Base-by-base conservation (phyloP, 2,797 vertebrate species). In the Atherinosoma microstoma region DNA sequence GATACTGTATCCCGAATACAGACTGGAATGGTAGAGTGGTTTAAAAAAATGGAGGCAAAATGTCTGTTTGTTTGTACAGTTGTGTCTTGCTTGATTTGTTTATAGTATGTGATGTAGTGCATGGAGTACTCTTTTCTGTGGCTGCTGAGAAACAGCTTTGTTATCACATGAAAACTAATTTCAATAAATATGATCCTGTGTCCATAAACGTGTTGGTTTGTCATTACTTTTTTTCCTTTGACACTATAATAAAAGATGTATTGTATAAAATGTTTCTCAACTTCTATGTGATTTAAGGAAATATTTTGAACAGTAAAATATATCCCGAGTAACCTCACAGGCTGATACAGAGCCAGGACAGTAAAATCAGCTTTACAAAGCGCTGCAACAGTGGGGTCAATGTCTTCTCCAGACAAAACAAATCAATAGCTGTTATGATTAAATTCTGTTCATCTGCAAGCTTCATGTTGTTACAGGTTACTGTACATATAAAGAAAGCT, bases 181-280 rank as follows among this genome's bases (percentile, higher is more conserved):
- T 90, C 84, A 95, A 94, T 95, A 95, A 95, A 95, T 85, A 88
- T 84, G 80, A 87, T 88, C 54, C 77, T 87, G 82, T 92, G 78
- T 82, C 78, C 63, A 76, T 77, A 72, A 80, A 58, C 49, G 51
- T 51, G n/a, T 22, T 75, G 63, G 58, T 22, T 40, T 74, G 8
- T 57, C 69, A 0, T 67, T 67, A 38, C 29, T 58, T 47, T 49
- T 49, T 45, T 51, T 27, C 20, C 34, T 30, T 24, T 36, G 9
- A 45, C 4, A 16, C 56, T 0, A 27, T 35, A 32, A 10, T 20
- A 6, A 49, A 34, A 20, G 6, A 4, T 15, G 6, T 29, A 9
- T 47, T 18, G 15, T 29, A 13, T 34, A 49, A 51, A 15, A 6
- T n/a, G 20, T 16, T 57, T 18, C 15, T 30, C 11, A 8, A 8